Conservation (phyloP, 1,140 invertebrate genomes). For the Leptoteleia sp. region DNA sequence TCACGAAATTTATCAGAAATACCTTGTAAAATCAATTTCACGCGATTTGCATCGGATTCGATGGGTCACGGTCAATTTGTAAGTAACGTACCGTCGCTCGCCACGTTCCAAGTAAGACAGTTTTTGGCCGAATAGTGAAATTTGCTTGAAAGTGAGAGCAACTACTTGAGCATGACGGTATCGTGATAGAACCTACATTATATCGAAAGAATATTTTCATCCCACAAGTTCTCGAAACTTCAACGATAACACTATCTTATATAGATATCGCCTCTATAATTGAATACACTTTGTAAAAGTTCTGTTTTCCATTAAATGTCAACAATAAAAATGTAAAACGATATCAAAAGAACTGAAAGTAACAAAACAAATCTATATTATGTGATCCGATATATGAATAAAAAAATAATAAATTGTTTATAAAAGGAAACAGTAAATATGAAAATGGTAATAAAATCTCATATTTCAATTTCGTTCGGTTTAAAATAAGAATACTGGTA, state of each 20-base stretch:
- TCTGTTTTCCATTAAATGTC: too few species aligned
- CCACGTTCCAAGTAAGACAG: conserved; percentile 60
- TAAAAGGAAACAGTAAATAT: too few species aligned
- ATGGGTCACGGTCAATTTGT: conserved; percentile 69
- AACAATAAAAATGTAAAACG: too few species aligned
- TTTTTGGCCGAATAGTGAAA: conserved; percentile 66
- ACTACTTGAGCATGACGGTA: conserved; percentile 56
- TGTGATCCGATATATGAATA: too few species aligned
- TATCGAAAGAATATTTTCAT: conserved; percentile 43
- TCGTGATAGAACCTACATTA: conserved; percentile 25
- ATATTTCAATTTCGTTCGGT: too few species aligned
- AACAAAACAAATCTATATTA: too few species aligned
- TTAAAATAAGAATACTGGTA: too few species aligned
- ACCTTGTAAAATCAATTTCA: conserved; percentile 67
- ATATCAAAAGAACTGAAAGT: not conserved
- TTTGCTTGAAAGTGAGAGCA: conserved; percentile 69
- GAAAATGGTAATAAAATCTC: too few species aligned
- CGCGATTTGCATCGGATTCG: conserved; percentile 59
- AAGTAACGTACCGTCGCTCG: conserved; percentile 27
- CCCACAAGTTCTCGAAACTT: conserved; percentile 16
- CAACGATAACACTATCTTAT: not conserved
- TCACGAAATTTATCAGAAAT: conserved; percentile 58
- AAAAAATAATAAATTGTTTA: too few species aligned
- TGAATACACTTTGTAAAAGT: not conserved
- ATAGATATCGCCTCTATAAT: not conserved